Evolutionary conservation across 2,797 vertebrate species (phyloP), one percentile per base, ranked within the genome.

Genomic region (Aotus griseimembra): DNA sequence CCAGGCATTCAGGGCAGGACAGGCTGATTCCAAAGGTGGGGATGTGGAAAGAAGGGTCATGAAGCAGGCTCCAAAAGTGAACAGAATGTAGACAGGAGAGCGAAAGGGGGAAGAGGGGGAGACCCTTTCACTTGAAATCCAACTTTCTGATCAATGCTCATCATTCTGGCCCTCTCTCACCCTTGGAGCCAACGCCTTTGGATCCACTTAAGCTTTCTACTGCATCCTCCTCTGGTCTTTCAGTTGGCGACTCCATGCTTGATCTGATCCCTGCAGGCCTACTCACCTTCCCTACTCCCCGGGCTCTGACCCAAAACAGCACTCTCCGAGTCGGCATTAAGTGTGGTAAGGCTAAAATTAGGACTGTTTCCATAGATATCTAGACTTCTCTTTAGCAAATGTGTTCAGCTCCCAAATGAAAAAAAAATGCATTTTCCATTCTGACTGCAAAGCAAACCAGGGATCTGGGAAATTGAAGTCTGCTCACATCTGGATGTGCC

Each of bases 281-380:
- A 39, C 24, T 52, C 72, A 94, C 39, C 22, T 67, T 93, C 39
- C 58, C 7, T 0, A 17, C 50, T 85, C 85, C 90, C 86, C 81
- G 33, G 88, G 95, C 91, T 89, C 96, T 95, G 77, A 91, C 97
- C 97, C 83, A 94, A 86, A 4, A 52, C 91, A 61, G 93, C 84
- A 96, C 83, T 96, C 48, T 87, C 77, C 0, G 7, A 76, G 57
- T 84, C 96, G 76, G 94, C 94, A 96, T 90, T 57, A 94, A 97
- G 95, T 82, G 61, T 55, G 70, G 72, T 88, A 61, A 81, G 67
- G 93, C 96, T 98, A 98, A 98, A 98, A 98, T 98, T 98, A 98
- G 96, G 91, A 79, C 80, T 93, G 93, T 96, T 97, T 96, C 97
- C 96, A 97, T 76, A 98, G 94, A 97, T 97, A 97, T 97, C 82